Percentiles rank a stretch among this genome's conserved stretches.
Conservation (phyloP, 2,797 vertebrate species). For the Schizopygopsis pylzovi region DNA sequence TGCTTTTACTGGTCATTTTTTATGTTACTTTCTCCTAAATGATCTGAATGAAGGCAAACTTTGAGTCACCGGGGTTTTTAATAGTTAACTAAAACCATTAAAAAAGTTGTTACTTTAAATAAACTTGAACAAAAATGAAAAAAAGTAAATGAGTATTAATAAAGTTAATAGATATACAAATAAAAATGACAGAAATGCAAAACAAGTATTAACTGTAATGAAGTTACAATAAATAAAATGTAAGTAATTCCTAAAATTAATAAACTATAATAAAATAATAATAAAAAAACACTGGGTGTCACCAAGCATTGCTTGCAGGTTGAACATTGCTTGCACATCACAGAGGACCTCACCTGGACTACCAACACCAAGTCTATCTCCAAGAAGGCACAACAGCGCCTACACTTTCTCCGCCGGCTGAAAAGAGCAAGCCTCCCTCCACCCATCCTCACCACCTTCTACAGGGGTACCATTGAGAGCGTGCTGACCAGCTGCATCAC, state of each 20-base stretch:
- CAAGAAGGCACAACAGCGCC: too few relatives aligned
- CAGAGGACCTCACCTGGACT: too few relatives aligned
- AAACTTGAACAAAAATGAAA: background rate
- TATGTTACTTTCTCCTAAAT: background rate
- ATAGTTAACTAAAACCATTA: background rate
- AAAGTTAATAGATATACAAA: background rate
- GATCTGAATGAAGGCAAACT: background rate
- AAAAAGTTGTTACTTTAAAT: background rate
- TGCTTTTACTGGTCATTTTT: background rate
- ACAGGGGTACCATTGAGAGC: too few relatives aligned
- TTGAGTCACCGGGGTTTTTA: background rate
- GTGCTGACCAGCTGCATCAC: too few relatives aligned
- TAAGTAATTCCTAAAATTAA: background rate
- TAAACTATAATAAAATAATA: background rate
- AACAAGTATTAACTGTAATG: background rate
- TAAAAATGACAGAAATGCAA: too few relatives aligned
- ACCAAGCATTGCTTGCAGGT: background rate
- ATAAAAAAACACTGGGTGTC: background rate
- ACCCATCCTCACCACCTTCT: too few relatives aligned
- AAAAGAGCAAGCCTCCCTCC: too few relatives aligned
- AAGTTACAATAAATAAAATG: background rate
- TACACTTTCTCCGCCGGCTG: too few relatives aligned
- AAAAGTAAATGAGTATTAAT: background rate
- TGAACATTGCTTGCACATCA: too few relatives aligned
- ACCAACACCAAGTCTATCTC: too few relatives aligned